Conservation (phyloP, 2,113 vertebrate genomes). For the Ochotona princeps region DNA sequence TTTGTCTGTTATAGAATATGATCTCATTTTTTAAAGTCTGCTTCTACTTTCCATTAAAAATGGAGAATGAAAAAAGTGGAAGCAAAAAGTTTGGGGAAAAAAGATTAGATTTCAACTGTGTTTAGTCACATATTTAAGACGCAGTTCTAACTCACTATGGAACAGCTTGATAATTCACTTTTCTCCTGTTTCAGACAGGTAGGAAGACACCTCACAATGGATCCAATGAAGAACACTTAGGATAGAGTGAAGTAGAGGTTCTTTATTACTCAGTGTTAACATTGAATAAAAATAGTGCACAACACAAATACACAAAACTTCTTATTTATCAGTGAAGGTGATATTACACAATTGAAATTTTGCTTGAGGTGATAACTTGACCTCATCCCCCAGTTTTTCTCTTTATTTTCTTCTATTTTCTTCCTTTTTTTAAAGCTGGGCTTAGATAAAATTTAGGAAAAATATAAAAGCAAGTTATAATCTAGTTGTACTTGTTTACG, state of each 20-base stretch:
- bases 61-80: not conserved
- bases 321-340: not conserved
- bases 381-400: too few species aligned
- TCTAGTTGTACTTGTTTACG: not conserved
- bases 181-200: not conserved
- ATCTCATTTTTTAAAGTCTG: not conserved
- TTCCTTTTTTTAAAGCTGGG: not conserved
- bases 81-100: not conserved
- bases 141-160: not conserved
- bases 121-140: not conserved
- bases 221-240: not conserved
- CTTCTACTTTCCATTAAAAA: conserved; percentile 20
- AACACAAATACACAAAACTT: not conserved
- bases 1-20: not conserved
- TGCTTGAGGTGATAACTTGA: not conserved
- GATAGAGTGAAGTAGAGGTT: not conserved
- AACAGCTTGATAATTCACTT: not conserved
- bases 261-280: not conserved
- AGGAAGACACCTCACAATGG: not conserved
- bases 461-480: not conserved
- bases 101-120: not conserved
- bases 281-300: not conserved
- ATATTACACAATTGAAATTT: not conserved
- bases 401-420: too few species aligned
- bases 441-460: not conserved